Percentiles rank a stretch among this genome's conserved stretches.
Evolutionary conservation across 2,888 invertebrate species (phyloP).

Genomic region (Catocala sponsa): DNA sequence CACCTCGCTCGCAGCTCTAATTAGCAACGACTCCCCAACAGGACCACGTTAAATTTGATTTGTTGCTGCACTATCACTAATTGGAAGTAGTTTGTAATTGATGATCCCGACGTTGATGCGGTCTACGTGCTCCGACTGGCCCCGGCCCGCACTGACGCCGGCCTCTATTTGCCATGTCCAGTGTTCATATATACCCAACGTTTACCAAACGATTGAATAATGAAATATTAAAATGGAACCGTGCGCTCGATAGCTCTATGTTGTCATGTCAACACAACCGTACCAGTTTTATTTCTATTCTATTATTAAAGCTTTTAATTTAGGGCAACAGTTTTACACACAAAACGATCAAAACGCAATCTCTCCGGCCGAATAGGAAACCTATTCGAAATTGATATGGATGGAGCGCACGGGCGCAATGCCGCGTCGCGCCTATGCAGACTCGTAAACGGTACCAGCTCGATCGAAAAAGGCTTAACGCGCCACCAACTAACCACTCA

Average conservation of each 20-base stretch:
- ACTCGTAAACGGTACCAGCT: constrained; percentile 79
- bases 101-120: constrained; percentile 66
- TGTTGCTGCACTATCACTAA: constrained; percentile 83
- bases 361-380: constrained; percentile 83
- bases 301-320: constrained; percentile 87
- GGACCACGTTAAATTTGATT: constrained; percentile 80
- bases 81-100: constrained; percentile 80
- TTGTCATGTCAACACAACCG: constrained; percentile 71
- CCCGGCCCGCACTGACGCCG: constrained; percentile 24
- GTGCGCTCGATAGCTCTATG: constrained; percentile 58
- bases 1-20: constrained; percentile 81
- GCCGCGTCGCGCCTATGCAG: constrained; percentile 82
- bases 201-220: constrained; percentile 69
- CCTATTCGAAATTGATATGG: constrained; percentile 88
- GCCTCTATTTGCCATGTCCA: constrained; percentile 12
- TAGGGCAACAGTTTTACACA: constrained; percentile 86
- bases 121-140: constrained; percentile 54
- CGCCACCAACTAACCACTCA: constrained; percentile 31
- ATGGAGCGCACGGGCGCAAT: constrained; percentile 80
- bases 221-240: constrained; percentile 73
- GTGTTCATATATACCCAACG: constrained; percentile 43
- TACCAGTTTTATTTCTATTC: constrained; percentile 81
- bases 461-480: constrained; percentile 65
- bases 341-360: constrained; percentile 86
- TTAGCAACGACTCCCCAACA: constrained; percentile 75